A percentile compares a stretch with the other conserved stretches of the same genome.
These are phyloP conservation scores for Psittacus erithacus DNA, from an alignment of 2,113 vertebrate species.

Conservation along the genomic window DNA sequence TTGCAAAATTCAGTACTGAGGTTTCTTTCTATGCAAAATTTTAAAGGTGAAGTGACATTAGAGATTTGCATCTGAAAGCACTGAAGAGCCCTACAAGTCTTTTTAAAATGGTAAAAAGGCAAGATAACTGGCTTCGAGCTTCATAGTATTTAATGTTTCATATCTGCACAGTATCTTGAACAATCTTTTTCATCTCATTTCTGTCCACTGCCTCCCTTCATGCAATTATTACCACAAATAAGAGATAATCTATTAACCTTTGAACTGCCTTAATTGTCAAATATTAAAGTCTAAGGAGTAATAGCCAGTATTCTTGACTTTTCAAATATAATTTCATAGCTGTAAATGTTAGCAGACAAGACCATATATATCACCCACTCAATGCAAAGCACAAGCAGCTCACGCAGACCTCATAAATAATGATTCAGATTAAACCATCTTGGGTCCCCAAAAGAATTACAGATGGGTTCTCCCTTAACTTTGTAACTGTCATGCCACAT, in stretches of 20 bases:
- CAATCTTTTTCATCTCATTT: neutral
- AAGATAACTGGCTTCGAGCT: neutral
- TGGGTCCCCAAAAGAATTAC: neutral
- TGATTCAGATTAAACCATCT: neutral
- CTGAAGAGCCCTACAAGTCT: neutral
- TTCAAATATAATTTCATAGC: neutral
- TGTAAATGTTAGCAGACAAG: neutral
- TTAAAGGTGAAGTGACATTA: neutral
- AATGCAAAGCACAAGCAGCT: neutral
- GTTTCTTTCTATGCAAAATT: neutral
- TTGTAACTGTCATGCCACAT: neutral
- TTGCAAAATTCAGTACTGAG: neutral
- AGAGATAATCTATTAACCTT: neutral
- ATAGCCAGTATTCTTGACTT: neutral
- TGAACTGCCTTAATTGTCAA: neutral
- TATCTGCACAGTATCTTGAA: neutral
- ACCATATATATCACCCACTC: fast-evolving
- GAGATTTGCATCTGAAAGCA: neutral
- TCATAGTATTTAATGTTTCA: neutral
- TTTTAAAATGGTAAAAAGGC: neutral
- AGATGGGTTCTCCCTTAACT: neutral
- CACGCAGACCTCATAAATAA: neutral
- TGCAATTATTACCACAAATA: neutral
- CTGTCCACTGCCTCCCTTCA: neutral
- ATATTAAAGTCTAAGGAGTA: neutral